Base-by-base conservation (phyloP, 2,888 invertebrate species). In the Dynastes grantii region DNA sequence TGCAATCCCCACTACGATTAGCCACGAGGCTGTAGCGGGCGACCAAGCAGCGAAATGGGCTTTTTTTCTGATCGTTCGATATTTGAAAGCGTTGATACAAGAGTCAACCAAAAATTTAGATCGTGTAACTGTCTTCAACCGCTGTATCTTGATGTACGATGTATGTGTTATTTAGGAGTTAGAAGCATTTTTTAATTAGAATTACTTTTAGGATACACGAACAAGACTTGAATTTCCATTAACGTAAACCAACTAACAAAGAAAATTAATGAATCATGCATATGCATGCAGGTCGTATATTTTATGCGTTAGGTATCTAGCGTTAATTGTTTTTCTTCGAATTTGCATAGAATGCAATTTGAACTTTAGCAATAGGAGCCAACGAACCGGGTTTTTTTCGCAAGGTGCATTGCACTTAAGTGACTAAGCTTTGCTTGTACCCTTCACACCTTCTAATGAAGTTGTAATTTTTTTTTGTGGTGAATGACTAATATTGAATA, bases 1-100 rank as follows among this genome's bases (percentile, higher is more conserved):
- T 78, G 78, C 78, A 76, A 73, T 78, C 78, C 78, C 67, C 78
- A 65, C 76, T 61, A 45, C 67, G 22, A 32, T 22, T 5, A 13
- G 51, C 55, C 27, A 32, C 11, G 5, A 40, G 11, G 16, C 13
- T 73, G 45, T 73, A 37, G 45, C 61, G 40, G 16, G 45, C 61
- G 61, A 49, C 16, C 45, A 45, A 27, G n/a, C 61, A 61, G 73
- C 49, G 8, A 55, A 75, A 63, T 75, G 6, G 9, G 45, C 13
- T 75, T 45, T 40, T 22, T 22, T 37, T 61, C n/a, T 75, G 8
- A 37, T 45, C 45, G 45, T 1, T 45, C 45, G 45, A 45, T 45
- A 45, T 8, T 45, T 45, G 45, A 45, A 11, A 45, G 8, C 45
- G 45, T 45, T 45, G 32, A 0, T 45, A 45, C 45, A 45, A 45